These are phyloP conservation scores for Lithosia quadra DNA, from an alignment of 2,888 invertebrate genomes.

Conservation along the genomic window DNA sequence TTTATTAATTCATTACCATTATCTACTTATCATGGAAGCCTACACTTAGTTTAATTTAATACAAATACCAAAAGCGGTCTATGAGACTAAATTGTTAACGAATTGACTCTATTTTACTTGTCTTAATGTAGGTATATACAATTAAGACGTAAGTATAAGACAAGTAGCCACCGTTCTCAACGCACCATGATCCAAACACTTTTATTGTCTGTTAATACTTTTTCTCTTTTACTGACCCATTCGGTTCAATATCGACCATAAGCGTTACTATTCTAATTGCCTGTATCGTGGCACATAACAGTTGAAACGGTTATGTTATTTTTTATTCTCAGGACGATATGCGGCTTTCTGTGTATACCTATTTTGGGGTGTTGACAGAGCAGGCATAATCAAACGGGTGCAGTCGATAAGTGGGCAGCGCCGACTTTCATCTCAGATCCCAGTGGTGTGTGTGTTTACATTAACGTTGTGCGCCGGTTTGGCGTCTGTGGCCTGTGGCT, in stretches of 20 bases:
- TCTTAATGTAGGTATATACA: too few relatives aligned
- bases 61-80: neutral
- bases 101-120: neutral
- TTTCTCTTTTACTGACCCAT: neutral
- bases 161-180: neutral
- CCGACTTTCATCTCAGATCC: slow-evolving; percentile 79
- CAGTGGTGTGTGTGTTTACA: slow-evolving; percentile 74
- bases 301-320: slow-evolving; percentile 15
- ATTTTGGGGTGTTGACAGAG: slow-evolving; percentile 82
- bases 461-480: slow-evolving; percentile 54
- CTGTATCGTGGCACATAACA: slow-evolving; percentile 6
- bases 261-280: slow-evolving; percentile 9
- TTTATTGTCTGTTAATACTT: neutral
- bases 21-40: neutral
- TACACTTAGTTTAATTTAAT: neutral
- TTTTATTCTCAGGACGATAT: slow-evolving; percentile 41
- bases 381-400: slow-evolving; percentile 77
- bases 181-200: slow-evolving; percentile 4
- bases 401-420: slow-evolving; percentile 82
- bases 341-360: slow-evolving; percentile 68
- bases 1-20: neutral
- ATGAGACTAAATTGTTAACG: neutral
- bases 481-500: slow-evolving; percentile 52
- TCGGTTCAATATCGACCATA: neutral
- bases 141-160: too few relatives aligned